A percentile compares a stretch with the other conserved stretches of the same genome.
Conservation (phyloP, 2,888 invertebrate species). For the Zele albiditarsus region DNA sequence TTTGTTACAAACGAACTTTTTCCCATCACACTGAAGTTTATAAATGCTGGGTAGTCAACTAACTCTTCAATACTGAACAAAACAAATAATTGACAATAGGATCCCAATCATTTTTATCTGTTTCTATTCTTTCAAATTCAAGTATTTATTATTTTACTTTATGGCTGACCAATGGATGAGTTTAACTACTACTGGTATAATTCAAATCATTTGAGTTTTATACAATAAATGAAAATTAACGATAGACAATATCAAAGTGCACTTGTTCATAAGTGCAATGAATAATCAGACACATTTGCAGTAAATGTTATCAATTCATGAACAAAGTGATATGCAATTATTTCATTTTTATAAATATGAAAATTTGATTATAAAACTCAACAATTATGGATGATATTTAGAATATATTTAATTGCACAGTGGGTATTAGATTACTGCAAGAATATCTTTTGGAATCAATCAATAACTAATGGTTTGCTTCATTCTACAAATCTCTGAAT, state of each 20-base stretch:
- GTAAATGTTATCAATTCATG: too few species aligned
- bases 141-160: not conserved
- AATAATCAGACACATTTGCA: too few species aligned
- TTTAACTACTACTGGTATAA: not conserved
- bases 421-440: too few species aligned
- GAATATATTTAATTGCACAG: too few species aligned
- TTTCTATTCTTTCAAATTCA: not conserved
- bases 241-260: not conserved
- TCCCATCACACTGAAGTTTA: not conserved
- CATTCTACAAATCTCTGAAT: too few species aligned
- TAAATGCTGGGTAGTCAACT: not conserved
- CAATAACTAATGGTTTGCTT: too few species aligned
- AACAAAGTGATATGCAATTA: too few species aligned
- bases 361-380: too few species aligned
- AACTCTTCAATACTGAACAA: not conserved
- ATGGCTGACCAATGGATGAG: constrained; percentile 13
- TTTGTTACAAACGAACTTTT: constrained; percentile 17
- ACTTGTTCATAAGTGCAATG: too few species aligned
- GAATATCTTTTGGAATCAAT: too few species aligned
- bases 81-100: not conserved
- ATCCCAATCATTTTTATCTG: not conserved
- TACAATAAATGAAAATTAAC: not conserved
- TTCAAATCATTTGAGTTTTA: not conserved
- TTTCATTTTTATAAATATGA: too few species aligned
- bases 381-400: too few species aligned